Evolutionary conservation across 2,113 vertebrate species (phyloP), one percentile per base, ranked within the genome.

Genomic region (Emydocephalus ijimae): DNA sequence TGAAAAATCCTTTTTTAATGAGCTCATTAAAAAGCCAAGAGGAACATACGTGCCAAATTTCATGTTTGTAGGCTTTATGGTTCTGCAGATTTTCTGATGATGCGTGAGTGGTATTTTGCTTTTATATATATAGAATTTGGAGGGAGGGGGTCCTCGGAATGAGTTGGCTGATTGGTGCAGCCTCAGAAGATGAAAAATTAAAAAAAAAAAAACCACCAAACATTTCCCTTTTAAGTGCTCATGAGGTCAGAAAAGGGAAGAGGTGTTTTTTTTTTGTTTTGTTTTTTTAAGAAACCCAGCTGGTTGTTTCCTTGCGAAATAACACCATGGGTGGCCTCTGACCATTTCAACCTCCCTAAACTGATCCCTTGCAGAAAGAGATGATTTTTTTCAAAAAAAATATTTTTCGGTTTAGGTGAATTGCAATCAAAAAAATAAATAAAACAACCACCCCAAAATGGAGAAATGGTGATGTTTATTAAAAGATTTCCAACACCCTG

Each of bases 321-420:
- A 34, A 18, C 34, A 74, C 69, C 15, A 0, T 0, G 2, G 14
- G n/a, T 5, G 0, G 18, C 5, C 2, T 15, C n/a, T 74, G n/a
- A 74, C 5, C 2, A 1, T 10, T 11, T 12, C 26, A 1, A 29
- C 61, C 15, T 74, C n/a, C 5, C n/a, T 3, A 10, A 64, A 29
- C 5, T 1, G 43, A 20, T 39, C 74, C 24, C 20, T 9, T 18
- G 20, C 20, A 24, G 29, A 34, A 18, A 34, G 18, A 54, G 52
- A 5, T 0, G 15, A 54, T 24, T 85, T 34, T 43, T 15, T 50
- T 45, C 6, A 3, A 3, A 43, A 43, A 48, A 50, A 50, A 0
- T 50, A 85, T 55, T 81, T 56, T 20, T 23, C 3, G 6, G 34
- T 10, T 48, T 18, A 0, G 61, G 24, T 11, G n/a, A 57, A 39